A percentile compares a stretch with the other conserved stretches of the same genome.
Conservation (phyloP, 2,888 invertebrate species). For the Parasteatoda lunata region DNA sequence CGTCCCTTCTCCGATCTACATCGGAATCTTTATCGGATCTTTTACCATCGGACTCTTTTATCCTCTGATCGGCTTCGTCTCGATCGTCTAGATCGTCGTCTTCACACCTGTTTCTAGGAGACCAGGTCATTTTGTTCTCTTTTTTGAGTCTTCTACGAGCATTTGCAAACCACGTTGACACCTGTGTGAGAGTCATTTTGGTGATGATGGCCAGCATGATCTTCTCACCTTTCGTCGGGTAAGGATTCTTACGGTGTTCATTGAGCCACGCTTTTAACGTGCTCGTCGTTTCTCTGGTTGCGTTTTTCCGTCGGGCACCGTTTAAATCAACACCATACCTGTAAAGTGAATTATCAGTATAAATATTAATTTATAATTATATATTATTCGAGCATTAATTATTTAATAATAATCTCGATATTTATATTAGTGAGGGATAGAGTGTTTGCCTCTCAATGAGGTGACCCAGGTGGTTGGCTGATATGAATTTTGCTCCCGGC, state of each 20-base stretch:
- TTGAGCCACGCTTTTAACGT: conserved; percentile 98
- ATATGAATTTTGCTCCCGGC: too few species aligned
- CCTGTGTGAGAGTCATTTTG: conserved; percentile 97
- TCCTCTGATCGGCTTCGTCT: conserved; percentile 73
- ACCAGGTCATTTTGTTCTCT: conserved; percentile 99
- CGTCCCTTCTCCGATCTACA: conserved; percentile 40
- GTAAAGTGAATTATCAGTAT: conserved; percentile 70
- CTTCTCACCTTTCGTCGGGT: conserved; percentile 99
- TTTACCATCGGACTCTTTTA: conserved; percentile 54
- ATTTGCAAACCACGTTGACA: conserved; percentile 79
- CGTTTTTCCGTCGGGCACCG: conserved; percentile 96
- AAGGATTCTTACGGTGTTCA: conserved; percentile 99
- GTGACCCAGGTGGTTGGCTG: too few species aligned
- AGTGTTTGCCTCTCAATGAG: too few species aligned
- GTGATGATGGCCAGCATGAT: conserved; percentile 99
- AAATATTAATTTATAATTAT: not conserved
- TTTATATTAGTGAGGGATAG: too few species aligned
- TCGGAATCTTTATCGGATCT: conserved; percentile 55
- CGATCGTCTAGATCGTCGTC: conserved; percentile 82
- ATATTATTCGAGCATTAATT: too few species aligned
- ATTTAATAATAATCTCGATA: too few species aligned
- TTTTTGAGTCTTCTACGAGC: conserved; percentile 80
- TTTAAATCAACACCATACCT: conserved; percentile 97
- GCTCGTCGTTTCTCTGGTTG: conserved; percentile 97
- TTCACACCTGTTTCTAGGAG: conserved; percentile 91